phyloP scores from a whole-genome alignment of 2,888 invertebrate genomes.

The Lycophotia porphyrea region DNA sequence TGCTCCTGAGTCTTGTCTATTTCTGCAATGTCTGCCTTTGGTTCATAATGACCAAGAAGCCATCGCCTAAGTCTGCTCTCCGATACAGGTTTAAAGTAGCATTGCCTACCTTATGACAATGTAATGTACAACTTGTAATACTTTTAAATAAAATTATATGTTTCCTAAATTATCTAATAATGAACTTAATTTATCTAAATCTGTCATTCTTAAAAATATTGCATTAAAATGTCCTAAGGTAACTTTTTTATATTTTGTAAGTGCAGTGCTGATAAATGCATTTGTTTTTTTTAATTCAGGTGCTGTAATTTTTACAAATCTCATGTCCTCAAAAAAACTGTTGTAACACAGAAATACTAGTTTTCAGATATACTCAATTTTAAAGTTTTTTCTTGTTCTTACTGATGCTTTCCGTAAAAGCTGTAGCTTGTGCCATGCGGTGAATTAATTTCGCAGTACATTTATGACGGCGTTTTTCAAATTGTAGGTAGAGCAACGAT shows the following conservation, averaged over 20 bases:
- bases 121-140: constrained; percentile 33
- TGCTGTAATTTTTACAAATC: constrained; percentile 8
- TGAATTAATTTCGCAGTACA: neutral
- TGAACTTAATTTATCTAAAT: neutral
- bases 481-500: neutral
- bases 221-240: constrained; percentile 36
- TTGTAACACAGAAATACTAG: neutral
- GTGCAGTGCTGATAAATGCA: constrained; percentile 62
- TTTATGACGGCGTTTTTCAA: neutral
- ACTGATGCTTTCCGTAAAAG: neutral
- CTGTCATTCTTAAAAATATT: constrained; percentile 34
- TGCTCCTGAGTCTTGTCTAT: constrained; percentile 84
- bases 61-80: constrained; percentile 77
- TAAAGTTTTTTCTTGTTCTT: neutral
- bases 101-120: constrained; percentile 68
- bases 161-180: neutral
- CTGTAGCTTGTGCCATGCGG: neutral
- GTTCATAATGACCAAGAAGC: constrained; percentile 84
- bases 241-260: constrained; percentile 51
- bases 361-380: neutral
- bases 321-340: neutral
- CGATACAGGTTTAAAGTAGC: constrained; percentile 80
- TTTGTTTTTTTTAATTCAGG: constrained; percentile 24
- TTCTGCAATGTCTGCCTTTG: constrained; percentile 86
- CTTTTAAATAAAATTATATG: constrained; percentile 26